Evolutionary conservation across 2,113 vertebrate genomes (phyloP), one percentile per base, ranked within the genome.

Genomic region (Oryzias melastigma): DNA sequence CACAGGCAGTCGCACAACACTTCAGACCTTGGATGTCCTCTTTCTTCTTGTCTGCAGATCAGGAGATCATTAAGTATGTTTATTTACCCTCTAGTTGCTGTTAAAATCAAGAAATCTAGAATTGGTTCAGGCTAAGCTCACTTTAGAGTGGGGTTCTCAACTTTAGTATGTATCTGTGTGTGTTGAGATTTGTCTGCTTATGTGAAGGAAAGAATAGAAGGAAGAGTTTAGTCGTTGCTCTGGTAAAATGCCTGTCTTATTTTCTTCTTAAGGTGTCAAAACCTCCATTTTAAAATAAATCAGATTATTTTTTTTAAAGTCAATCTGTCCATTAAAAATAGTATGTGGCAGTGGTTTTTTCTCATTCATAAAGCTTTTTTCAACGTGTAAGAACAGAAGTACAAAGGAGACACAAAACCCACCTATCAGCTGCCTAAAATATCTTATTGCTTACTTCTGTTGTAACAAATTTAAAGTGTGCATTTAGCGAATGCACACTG

Each of bases 241-340:
- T 82, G 73, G 81, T 81, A 75, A 72, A 84, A 85, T 66, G 15
- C 54, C 41, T 66, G 48, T 55, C 68, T 80, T 5, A 7, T 27
- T 76, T 80, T 78, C 59, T 62, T 73, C 47, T 85, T 78, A 75
- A 65, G 56, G 76, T 64, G 67, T 78, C 67, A 77, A 77, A 82
- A 78, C 62, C 72, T 83, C 68, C 71, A 80, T 58, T 75, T 70
- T 80, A 54, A 49, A 59, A 64, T 61, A 64, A 65, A 70, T 72
- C 41, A 42, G 45, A 56, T 62, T 70, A 70, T 69, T 62, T 22
- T 59, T 56, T 3, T 61, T 20, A 27, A 66, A 64, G 61, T 65
- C 20, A 1, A 13, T 58, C 43, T 53, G 15, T 44, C 50, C 56
- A 19, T 64, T 22, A 27, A 62, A 54, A 67, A 42, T 44, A 43